phyloP scores from a whole-genome alignment of 2,797 vertebrate genomes.

The Pantherophis vulpinus region DNA sequence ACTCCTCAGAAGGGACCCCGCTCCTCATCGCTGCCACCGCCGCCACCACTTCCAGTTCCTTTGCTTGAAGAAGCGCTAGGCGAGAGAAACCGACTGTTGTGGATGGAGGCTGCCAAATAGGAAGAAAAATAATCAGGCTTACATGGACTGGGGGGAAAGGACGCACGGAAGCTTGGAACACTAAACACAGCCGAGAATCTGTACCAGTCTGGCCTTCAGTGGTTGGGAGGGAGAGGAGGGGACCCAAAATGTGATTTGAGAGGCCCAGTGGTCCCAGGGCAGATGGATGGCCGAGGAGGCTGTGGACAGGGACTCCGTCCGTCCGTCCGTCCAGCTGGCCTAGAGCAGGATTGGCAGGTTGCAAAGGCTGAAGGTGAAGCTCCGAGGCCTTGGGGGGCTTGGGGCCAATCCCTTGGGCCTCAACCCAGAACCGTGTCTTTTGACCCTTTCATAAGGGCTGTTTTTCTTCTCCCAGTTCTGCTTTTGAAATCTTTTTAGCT shows the following conservation, averaged over 20 bases:
- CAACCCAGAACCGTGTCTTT: not conserved
- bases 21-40: not conserved
- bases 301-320: too few species aligned
- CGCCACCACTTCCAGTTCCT: not conserved
- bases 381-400: not conserved
- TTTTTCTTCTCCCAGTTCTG: not conserved
- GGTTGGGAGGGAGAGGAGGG: not conserved
- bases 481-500: not conserved
- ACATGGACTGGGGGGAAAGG: not conserved
- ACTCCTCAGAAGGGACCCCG: not conserved
- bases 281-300: not conserved
- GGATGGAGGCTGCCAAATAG: not conserved
- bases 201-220: not conserved
- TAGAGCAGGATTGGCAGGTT: not conserved
- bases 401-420: too few species aligned
- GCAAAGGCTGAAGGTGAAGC: not conserved
- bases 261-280: not conserved
- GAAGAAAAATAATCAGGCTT: constrained; percentile 6
- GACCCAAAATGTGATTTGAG: not conserved
- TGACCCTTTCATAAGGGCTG: not conserved
- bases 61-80: not conserved
- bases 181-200: not conserved
- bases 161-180: not conserved
- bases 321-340: not conserved
- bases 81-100: not conserved